Conservation (phyloP, 2,888 invertebrate species). For the Cenopis cana region DNA sequence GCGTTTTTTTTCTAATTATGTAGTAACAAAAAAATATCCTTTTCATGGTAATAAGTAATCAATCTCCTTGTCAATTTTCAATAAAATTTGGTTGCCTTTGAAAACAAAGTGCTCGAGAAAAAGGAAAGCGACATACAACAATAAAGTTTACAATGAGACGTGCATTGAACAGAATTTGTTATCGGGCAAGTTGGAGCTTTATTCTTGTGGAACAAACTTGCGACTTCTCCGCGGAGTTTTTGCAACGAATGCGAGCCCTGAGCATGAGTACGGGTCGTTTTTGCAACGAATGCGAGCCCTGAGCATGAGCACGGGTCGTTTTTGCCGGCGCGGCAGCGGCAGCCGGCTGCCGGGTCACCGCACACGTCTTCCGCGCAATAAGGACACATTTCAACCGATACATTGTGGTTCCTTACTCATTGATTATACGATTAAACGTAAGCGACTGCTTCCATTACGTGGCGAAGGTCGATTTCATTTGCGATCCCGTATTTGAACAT, state of each 20-base stretch:
- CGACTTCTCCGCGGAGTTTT: conserved; percentile 30
- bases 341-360: conserved; percentile 1
- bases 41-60: not conserved
- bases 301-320: conserved; percentile 5
- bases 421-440: conserved; percentile 54
- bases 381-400: conserved; percentile 40
- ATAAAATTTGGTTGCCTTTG: conserved; percentile 28
- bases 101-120: conserved; percentile 26
- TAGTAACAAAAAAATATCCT: too few species aligned
- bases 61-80: conserved; percentile 21
- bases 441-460: conserved; percentile 55
- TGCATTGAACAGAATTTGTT: conserved; percentile 41
- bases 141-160: conserved; percentile 35
- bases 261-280: conserved; percentile 1
- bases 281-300: too few species aligned
- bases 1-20: too few species aligned
- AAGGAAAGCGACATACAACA: conserved; percentile 31
- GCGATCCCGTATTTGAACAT: conserved; percentile 68
- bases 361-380: conserved; percentile 5
- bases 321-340: not conserved
- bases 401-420: conserved; percentile 46
- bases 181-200: conserved; percentile 34
- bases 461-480: conserved; percentile 76
- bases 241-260: conserved; percentile 9
- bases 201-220: conserved; percentile 36